These are phyloP conservation scores for Atherinomorus stipes DNA, from an alignment of 2,113 vertebrate genomes.

Conservation along the genomic window DNA sequence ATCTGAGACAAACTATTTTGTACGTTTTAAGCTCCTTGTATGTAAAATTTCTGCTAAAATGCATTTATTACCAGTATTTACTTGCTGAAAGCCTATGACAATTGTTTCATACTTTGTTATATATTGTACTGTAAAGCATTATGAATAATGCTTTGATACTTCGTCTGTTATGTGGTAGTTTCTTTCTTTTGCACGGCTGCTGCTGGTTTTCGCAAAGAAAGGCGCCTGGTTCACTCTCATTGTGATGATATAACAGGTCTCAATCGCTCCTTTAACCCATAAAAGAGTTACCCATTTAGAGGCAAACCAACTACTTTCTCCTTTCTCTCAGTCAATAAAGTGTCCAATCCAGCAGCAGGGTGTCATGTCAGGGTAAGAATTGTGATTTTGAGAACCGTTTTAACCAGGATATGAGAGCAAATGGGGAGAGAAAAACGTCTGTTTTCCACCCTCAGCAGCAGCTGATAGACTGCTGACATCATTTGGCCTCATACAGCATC, in stretches of 20 bases:
- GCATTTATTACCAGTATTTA: constrained; percentile 1
- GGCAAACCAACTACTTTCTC: constrained; percentile 6
- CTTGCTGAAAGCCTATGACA: constrained; percentile 1
- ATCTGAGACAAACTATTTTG: not conserved
- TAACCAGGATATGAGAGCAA: constrained; percentile 15
- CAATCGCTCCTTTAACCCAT: not conserved
- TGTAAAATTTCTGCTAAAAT: not conserved
- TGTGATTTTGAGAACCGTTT: constrained; percentile 24
- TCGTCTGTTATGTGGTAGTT: not conserved
- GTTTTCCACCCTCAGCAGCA: constrained; percentile 4
- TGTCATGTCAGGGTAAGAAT: constrained; percentile 5
- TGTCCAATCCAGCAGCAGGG: constrained; percentile 26
- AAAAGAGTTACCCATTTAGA: constrained; percentile 5
- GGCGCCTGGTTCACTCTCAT: not conserved
- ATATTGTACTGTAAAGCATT: too few species aligned
- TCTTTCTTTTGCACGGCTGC: not conserved
- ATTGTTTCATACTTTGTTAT: not conserved
- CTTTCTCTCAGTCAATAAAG: not conserved
- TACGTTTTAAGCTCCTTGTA: not conserved
- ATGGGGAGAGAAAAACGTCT: not conserved
- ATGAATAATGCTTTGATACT: not conserved
- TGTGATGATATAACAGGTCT: not conserved
- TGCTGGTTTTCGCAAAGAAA: constrained; percentile 5
- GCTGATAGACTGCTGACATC: constrained; percentile 17
- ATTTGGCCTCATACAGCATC: constrained; percentile 20